A percentile compares a stretch with the other conserved stretches of the same genome.
Conservation (phyloP, 2,113 vertebrate species). For the Kryptolebias marmoratus region DNA sequence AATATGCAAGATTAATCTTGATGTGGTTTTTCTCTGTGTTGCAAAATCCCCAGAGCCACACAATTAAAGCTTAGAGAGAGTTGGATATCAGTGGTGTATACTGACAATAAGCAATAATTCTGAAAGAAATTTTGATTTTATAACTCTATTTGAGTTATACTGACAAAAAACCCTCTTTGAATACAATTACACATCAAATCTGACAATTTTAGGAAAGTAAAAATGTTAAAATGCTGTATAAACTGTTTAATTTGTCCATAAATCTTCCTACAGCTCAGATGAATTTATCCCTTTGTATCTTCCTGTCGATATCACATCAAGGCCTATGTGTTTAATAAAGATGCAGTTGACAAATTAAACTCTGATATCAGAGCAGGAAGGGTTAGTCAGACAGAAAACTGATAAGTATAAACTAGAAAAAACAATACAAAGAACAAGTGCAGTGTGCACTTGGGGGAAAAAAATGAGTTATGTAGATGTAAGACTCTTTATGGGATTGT, state of each 20-base stretch:
- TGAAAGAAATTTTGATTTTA: neutral
- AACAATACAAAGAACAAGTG: slow-evolving; percentile 5
- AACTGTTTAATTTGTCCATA: too few species aligned
- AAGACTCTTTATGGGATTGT: neutral
- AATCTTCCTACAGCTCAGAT: neutral
- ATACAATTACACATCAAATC: neutral
- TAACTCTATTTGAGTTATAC: neutral
- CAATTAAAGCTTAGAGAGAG: neutral
- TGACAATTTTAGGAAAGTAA: neutral
- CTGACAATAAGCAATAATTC: neutral
- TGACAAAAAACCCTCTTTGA: neutral
- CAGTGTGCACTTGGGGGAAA: slow-evolving; percentile 8
- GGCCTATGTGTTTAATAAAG: slow-evolving; percentile 22
- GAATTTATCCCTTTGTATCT: neutral
- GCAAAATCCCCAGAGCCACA: neutral
- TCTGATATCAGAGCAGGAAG: slow-evolving; percentile 12
- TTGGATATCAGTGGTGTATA: neutral
- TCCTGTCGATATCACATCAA: neutral
- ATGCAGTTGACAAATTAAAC: slow-evolving; percentile 19
- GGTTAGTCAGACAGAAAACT: neutral
- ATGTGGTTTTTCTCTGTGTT: neutral
- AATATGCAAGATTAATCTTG: neutral
- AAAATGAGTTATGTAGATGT: neutral
- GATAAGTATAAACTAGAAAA: slow-evolving; percentile 23
- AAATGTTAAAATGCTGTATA: neutral